A percentile compares a stretch with the other conserved stretches of the same genome.
These are phyloP conservation scores for Oscheius sp. DNA, from an alignment of 2,888 invertebrate species.

Conservation along the genomic window DNA sequence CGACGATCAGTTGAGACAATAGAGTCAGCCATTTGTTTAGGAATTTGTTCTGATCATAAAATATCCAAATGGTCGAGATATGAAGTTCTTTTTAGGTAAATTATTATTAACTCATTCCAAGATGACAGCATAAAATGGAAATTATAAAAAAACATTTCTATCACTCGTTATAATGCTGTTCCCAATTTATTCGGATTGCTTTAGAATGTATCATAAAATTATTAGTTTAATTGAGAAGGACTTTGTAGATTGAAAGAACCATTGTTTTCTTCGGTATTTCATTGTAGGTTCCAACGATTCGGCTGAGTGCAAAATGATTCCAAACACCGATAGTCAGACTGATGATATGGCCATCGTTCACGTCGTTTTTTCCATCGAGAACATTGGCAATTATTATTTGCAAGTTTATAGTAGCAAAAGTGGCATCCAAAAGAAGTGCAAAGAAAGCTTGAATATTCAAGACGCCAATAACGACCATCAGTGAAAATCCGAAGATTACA, in stretches of 20 bases:
- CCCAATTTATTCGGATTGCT: too few relatives aligned
- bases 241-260: conserved; percentile 3
- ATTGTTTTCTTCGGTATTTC: background rate
- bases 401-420: conserved; percentile 9
- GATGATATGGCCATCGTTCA: conserved; percentile 18
- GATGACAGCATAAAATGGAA: too few relatives aligned
- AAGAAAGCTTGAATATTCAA: background rate
- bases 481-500: background rate
- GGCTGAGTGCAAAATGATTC: conserved; percentile 4
- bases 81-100: too few relatives aligned
- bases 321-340: background rate
- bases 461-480: background rate
- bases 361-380: conserved; percentile 11
- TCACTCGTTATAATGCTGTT: too few relatives aligned
- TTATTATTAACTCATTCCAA: too few relatives aligned
- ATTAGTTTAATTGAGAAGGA: conserved; percentile 2
- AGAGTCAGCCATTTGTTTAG: too few relatives aligned
- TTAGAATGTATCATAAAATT: too few relatives aligned
- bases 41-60: too few relatives aligned
- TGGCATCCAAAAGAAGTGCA: background rate
- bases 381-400: conserved; percentile 15
- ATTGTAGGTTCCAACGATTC: background rate
- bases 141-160: too few relatives aligned
- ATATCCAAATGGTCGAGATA: too few relatives aligned
- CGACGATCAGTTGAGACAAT: too few relatives aligned